A percentile compares a stretch with the other conserved stretches of the same genome.
Conservation (phyloP, 2,888 invertebrate genomes). For the Erebia aethiops region DNA sequence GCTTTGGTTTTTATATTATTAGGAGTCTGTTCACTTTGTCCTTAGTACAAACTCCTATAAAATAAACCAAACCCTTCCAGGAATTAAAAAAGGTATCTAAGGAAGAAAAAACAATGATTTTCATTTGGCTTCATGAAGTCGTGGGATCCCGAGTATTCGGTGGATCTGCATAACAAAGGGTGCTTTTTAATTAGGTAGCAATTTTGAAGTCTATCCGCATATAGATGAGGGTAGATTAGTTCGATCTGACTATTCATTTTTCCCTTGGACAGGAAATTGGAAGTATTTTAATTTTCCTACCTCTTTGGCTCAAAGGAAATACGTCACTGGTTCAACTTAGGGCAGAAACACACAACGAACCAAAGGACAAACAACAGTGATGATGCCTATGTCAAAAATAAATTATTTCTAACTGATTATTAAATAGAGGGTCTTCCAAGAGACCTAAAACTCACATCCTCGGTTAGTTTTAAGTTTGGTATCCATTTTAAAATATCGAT, state of each 20-base stretch:
- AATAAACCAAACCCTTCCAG: too few relatives aligned
- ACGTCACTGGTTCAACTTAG: constrained; percentile 6
- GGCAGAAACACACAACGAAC: too few relatives aligned
- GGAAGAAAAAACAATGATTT: constrained; percentile 5
- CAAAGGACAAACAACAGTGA: too few relatives aligned
- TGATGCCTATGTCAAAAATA: too few relatives aligned
- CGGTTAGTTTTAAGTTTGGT: too few relatives aligned
- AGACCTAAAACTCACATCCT: too few relatives aligned
- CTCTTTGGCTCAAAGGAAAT: constrained; percentile 21
- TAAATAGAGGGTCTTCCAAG: too few relatives aligned
- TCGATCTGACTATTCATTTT: constrained; percentile 42
- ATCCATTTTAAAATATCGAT: too few relatives aligned
- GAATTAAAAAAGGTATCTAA: not conserved
- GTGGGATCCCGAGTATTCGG: constrained; percentile 29
- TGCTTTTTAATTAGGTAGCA: constrained; percentile 46
- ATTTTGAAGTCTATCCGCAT: constrained; percentile 43
- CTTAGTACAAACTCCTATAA: too few relatives aligned
- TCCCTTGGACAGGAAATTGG: constrained; percentile 39
- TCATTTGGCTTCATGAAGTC: constrained; percentile 21
- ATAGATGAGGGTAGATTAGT: constrained; percentile 43
- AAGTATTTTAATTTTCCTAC: constrained; percentile 27
- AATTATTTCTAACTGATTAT: too few relatives aligned
- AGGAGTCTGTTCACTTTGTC: too few relatives aligned
- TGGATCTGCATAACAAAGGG: constrained; percentile 48
- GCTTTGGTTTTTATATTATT: too few relatives aligned